Conservation (phyloP, 2,888 invertebrate species). For the Cactoblastis cactorum region DNA sequence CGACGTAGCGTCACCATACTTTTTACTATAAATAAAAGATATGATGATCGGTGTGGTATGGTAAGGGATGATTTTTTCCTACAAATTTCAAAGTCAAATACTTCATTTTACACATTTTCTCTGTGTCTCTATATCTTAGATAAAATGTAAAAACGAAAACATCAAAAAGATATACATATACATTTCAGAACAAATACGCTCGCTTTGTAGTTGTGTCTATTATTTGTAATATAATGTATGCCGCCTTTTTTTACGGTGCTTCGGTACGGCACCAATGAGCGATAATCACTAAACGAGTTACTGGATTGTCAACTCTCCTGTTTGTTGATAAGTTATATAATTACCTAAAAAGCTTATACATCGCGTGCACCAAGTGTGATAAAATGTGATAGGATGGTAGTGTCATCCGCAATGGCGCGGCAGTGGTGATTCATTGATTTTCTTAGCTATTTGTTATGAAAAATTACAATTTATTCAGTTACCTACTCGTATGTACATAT, state of each 20-base stretch:
- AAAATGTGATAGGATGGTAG: constrained; percentile 18
- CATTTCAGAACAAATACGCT: too few species aligned
- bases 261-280: constrained; percentile 9
- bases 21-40: not conserved
- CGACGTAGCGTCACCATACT: not conserved
- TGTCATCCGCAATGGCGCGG: constrained; percentile 31
- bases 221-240: constrained; percentile 10
- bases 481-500: too few species aligned
- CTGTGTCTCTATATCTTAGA: too few species aligned
- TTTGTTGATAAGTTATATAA: constrained; percentile 2
- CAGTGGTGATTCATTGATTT: constrained; percentile 31
- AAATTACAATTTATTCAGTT: too few species aligned
- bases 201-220: not conserved
- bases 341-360: constrained; percentile 14
- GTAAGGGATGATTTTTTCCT: too few species aligned
- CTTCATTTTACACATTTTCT: too few species aligned
- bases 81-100: too few species aligned
- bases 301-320: not conserved
- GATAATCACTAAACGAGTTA: not conserved
- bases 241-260: constrained; percentile 8
- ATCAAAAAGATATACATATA: too few species aligned
- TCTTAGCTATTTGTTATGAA: not conserved
- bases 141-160: too few species aligned
- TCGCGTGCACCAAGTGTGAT: constrained; percentile 31
- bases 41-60: too few species aligned